phyloP scores from a whole-genome alignment of 1,140 invertebrate genomes.

The Camponotus pennsylvanicus region DNA sequence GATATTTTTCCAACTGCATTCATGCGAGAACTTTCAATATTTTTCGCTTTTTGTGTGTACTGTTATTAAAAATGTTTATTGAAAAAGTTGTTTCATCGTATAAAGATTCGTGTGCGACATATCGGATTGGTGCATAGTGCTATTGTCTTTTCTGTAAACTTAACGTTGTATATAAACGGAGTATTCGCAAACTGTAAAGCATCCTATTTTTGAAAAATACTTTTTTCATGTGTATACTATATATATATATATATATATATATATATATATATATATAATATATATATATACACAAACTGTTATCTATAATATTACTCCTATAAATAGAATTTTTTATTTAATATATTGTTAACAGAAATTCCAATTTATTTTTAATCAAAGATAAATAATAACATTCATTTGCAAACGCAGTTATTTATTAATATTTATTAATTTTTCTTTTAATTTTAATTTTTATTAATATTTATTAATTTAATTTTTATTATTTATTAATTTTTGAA shows the following conservation, averaged over 20 bases:
- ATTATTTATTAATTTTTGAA: background rate
- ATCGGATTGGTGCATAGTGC: background rate
- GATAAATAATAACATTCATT: constrained; percentile 1
- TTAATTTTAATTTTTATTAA: too few species aligned
- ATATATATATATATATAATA: too few species aligned
- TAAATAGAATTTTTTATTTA: background rate
- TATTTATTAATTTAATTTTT: too few species aligned
- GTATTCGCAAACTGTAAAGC: background rate
- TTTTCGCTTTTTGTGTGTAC: background rate
- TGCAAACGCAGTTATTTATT: background rate
- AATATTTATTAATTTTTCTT: too few species aligned
- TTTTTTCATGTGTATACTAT: background rate
- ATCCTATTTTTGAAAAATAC: background rate
- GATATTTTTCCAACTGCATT: background rate
- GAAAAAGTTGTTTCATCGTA: background rate
- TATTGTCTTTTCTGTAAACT: background rate
- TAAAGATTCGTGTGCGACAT: background rate
- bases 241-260: background rate
- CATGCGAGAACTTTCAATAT: background rate
- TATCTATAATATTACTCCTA: background rate
- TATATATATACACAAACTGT: background rate
- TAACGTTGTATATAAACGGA: background rate
- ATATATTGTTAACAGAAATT: background rate
- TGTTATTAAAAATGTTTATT: background rate
- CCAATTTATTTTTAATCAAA: background rate